Conservation (phyloP, 2,113 vertebrate species). For the Proterorhinus semilunaris region DNA sequence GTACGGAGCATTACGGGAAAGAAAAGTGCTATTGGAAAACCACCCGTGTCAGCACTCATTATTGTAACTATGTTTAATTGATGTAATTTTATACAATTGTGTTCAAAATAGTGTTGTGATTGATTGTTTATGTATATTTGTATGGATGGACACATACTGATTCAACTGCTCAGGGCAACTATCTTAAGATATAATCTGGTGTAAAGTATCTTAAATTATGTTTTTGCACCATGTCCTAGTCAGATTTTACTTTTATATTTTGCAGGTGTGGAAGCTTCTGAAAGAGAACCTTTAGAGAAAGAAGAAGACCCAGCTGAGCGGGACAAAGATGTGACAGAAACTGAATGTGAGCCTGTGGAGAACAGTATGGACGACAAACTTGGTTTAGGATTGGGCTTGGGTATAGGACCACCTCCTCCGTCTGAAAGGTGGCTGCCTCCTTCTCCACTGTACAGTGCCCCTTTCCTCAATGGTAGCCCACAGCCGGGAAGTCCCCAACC, state of each 20-base stretch:
- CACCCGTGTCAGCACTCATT: too few species aligned
- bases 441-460: conserved; percentile 80
- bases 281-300: conserved; percentile 76
- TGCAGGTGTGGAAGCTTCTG: conserved; percentile 72
- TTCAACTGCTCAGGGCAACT: too few species aligned
- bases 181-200: background rate
- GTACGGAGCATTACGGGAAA: too few species aligned
- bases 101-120: too few species aligned
- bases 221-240: background rate
- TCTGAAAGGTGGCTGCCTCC: conserved; percentile 81
- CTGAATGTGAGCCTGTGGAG: conserved; percentile 71
- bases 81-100: too few species aligned
- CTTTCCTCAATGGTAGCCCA: conserved; percentile 80
- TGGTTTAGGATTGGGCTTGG: conserved; percentile 74
- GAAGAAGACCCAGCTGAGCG: conserved; percentile 76
- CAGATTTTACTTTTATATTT: conserved; percentile 11
- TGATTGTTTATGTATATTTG: too few species aligned
- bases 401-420: conserved; percentile 77
- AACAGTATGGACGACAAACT: conserved; percentile 80
- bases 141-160: too few species aligned
- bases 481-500: conserved; percentile 79
- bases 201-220: background rate
- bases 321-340: conserved; percentile 72
- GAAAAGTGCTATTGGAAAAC: too few species aligned
- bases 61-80: too few species aligned